Base-by-base conservation (phyloP, 2,888 invertebrate species). In the Scaeva pyrastri region DNA sequence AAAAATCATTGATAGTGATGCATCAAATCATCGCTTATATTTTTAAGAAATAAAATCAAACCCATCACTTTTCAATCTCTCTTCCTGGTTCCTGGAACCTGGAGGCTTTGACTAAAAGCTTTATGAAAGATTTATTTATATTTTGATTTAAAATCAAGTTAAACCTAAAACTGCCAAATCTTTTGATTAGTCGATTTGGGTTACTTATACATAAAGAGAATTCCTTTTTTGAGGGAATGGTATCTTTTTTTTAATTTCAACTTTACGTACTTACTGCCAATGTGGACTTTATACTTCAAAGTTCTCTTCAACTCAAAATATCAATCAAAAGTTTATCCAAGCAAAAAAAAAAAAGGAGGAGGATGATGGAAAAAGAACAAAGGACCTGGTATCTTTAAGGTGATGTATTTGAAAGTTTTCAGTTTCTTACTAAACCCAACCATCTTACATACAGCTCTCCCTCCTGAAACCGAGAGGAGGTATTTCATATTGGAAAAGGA, bases 331-430 rank as follows among this genome's bases (percentile, higher is more conserved):
- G 14, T 41, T 21, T 41, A 21, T 3, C 12, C 19, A 36, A 36
- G 39, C 36, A 48, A 19, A 48, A 58, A 31, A 58, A 8, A 12
- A 26, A 10, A 39, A 1, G 39, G 39, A 60, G 12, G 14, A 26
- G 23, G 23, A 60, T 41, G 14, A n/a, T n/a, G n/a, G n/a, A 48
- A 39, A 12, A 48, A 52, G 21, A 48, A 39, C 14, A 68, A 50
- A 50, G 50, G 50, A 21, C 23, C 3, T 4, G 11, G 19, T 55
- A 52, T 39, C 12, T 52, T 16, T 8, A 12, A n/a, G 70, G 2
- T 66, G 66, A 66, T 21, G 21, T 50, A 66, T 66, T 36, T 12
- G 48, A 66, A 66, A 50, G 48, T 66, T 66, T 66, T 50, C 50
- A 50, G 36, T 39, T 50, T 1, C 31, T 31, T 19, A 7, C 11